Conservation (phyloP, 2,888 invertebrate genomes). For the Trisateles emortualis region DNA sequence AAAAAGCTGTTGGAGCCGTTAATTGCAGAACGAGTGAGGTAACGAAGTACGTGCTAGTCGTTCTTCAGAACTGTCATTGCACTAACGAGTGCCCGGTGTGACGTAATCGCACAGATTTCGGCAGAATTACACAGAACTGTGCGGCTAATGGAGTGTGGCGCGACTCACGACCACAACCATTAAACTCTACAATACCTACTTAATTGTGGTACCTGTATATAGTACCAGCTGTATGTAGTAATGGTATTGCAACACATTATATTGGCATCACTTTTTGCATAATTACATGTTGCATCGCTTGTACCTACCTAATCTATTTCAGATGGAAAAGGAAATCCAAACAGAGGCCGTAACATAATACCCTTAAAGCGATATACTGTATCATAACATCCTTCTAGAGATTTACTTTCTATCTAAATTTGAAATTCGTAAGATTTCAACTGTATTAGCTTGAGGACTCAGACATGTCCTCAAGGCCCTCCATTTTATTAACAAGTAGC, state of each 20-base stretch:
- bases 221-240: constrained; percentile 34
- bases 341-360: too few relatives aligned
- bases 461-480: too few relatives aligned
- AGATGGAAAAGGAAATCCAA: constrained; percentile 7
- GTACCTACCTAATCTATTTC: constrained; percentile 7
- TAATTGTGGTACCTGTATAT: constrained; percentile 44
- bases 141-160: constrained; percentile 73
- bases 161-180: constrained; percentile 44
- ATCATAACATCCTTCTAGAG: too few relatives aligned
- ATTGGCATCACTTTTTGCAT: constrained; percentile 12
- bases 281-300: constrained; percentile 27
- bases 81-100: constrained; percentile 65
- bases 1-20: constrained; percentile 53
- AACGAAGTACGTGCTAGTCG: constrained; percentile 64
- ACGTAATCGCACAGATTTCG: constrained; percentile 73
- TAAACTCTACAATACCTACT: constrained; percentile 42
- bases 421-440: too few relatives aligned
- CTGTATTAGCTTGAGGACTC: too few relatives aligned
- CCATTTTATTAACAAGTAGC: too few relatives aligned
- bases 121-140: constrained; percentile 74
- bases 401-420: too few relatives aligned
- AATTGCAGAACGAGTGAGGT: constrained; percentile 64
- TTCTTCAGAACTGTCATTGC: constrained; percentile 56
- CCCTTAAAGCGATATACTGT: too few relatives aligned
- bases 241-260: constrained; percentile 28